Conservation (phyloP, 2,888 invertebrate species). For the Drosophila pseudotalamancana region DNA sequence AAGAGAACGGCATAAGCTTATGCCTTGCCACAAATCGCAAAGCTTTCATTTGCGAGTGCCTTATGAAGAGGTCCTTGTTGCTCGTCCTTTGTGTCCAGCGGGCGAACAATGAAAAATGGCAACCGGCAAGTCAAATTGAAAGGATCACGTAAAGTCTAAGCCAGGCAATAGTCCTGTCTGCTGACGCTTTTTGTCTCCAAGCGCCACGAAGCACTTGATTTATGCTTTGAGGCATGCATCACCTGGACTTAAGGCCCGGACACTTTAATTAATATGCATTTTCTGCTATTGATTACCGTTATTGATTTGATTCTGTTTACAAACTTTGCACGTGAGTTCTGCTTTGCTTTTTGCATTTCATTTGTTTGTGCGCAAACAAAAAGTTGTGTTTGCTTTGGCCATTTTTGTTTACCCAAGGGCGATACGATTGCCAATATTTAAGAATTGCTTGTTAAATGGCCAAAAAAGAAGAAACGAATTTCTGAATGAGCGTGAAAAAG, state of each 20-base stretch:
- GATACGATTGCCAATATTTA: constrained; percentile 43
- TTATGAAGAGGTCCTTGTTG: not conserved
- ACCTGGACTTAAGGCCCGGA: not conserved
- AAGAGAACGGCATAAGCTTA: constrained; percentile 1
- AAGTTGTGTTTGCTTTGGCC: constrained; percentile 40
- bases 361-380: constrained; percentile 40
- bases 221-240: constrained; percentile 31
- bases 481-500: not conserved
- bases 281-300: constrained; percentile 43
- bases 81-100: constrained; percentile 14
- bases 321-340: not conserved
- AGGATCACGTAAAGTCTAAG: constrained; percentile 21
- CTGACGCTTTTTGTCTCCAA: too few relatives aligned
- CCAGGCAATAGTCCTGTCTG: not conserved
- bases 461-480: constrained; percentile 29
- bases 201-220: constrained; percentile 53
- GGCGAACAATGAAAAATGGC: constrained; percentile 45
- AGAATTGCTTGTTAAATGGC: constrained; percentile 64
- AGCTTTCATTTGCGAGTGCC: constrained; percentile 15
- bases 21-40: constrained; percentile 32
- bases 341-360: constrained; percentile 21
- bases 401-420: constrained; percentile 41
- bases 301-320: constrained; percentile 43
- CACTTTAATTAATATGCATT: constrained; percentile 42
- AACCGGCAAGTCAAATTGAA: constrained; percentile 41